A percentile compares a stretch with the other conserved stretches of the same genome.
Conservation (phyloP, 2,113 vertebrate genomes). For the Lophura nycthemera region DNA sequence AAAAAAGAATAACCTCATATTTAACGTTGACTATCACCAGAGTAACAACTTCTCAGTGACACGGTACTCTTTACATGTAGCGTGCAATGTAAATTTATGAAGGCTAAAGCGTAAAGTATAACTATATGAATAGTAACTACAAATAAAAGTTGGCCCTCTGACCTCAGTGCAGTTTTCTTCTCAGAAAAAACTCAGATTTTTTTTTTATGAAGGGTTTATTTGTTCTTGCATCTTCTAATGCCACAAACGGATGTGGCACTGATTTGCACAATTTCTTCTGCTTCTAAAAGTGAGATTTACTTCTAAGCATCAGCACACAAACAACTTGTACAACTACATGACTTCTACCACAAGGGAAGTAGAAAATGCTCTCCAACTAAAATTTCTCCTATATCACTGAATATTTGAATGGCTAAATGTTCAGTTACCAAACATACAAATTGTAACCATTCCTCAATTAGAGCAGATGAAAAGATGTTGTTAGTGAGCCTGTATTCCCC, state of each 20-base stretch:
- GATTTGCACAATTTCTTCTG: neutral
- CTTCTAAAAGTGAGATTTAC: neutral
- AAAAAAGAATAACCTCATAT: slow-evolving; percentile 9
- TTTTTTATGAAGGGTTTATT: neutral
- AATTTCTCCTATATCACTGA: neutral
- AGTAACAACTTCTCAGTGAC: slow-evolving; percentile 31
- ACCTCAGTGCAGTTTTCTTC: neutral
- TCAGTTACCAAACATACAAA: neutral
- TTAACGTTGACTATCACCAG: slow-evolving; percentile 53
- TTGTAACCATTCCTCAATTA: neutral
- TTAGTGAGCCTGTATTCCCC: neutral
- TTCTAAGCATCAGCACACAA: neutral
- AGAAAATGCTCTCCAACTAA: neutral
- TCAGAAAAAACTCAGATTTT: neutral
- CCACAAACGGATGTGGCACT: neutral
- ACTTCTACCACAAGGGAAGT: neutral
- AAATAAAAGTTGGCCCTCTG: neutral
- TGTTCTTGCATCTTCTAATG: neutral
- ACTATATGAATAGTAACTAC: neutral
- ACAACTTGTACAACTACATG: neutral
- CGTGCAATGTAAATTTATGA: slow-evolving; percentile 10
- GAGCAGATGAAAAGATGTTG: neutral
- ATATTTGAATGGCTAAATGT: neutral
- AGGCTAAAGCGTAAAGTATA: neutral
- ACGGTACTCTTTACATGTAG: neutral